phyloP scores from a whole-genome alignment of 2,113 vertebrate species.

The Macheiramphus alcinus region DNA sequence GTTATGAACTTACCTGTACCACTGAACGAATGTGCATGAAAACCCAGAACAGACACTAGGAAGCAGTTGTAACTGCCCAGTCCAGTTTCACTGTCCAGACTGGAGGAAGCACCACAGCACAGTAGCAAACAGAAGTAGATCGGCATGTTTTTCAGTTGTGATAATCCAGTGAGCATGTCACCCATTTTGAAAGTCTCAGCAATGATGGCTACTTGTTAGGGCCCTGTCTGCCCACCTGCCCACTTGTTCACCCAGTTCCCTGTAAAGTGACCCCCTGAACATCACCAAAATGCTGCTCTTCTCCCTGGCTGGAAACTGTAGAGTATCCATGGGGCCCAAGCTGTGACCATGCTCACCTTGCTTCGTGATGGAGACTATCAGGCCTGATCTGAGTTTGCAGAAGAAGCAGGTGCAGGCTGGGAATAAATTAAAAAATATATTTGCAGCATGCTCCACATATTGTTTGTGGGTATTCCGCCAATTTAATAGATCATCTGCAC shows the following conservation, averaged over 20 bases:
- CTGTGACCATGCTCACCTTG: background rate
- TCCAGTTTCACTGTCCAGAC: background rate
- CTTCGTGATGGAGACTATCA: background rate
- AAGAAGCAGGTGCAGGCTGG: background rate
- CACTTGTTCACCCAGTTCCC: background rate
- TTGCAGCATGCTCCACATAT: background rate
- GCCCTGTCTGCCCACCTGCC: background rate
- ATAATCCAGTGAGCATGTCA: background rate
- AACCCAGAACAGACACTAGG: background rate
- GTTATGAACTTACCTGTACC: background rate
- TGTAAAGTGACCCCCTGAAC: background rate
- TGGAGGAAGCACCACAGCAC: background rate
- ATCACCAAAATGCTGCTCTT: background rate
- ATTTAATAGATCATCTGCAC: background rate
- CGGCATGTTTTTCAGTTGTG: background rate
- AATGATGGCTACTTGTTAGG: background rate
- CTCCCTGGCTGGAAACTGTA: background rate
- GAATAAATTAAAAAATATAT: background rate
- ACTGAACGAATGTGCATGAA: background rate
- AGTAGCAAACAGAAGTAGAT: background rate
- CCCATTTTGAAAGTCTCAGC: background rate
- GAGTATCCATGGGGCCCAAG: background rate
- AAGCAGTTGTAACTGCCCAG: background rate
- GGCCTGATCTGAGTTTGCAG: background rate
- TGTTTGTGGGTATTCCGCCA: background rate